Evolutionary conservation across 1,140 invertebrate species (phyloP).

Genomic region (Sycophila sp.): DNA sequence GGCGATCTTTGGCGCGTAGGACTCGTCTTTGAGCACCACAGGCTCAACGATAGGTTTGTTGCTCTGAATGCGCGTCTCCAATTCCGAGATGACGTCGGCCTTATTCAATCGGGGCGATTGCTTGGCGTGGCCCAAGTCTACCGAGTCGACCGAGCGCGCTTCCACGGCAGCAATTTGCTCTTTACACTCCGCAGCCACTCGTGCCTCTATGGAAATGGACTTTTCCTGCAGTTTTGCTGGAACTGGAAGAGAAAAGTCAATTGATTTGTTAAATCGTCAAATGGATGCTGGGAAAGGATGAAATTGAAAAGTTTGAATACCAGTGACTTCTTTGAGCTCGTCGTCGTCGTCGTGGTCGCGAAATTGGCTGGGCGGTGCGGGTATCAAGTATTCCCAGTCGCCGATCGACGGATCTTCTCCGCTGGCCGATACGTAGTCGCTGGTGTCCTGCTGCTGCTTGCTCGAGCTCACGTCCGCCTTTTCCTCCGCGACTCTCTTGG

Average conservation of each 20-base stretch:
- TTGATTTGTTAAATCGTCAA: neutral
- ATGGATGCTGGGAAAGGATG: too few relatives aligned
- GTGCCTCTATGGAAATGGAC: constrained; percentile 9
- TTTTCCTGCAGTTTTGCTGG: neutral
- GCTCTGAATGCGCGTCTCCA: constrained; percentile 52
- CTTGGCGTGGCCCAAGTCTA: constrained; percentile 9
- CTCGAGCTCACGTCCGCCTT: neutral
- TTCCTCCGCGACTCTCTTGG: neutral
- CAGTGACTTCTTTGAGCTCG: constrained; percentile 39
- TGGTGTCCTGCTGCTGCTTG: constrained; percentile 46
- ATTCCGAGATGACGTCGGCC: constrained; percentile 48
- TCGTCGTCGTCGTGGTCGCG: constrained; percentile 63
- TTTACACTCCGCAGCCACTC: constrained; percentile 32
- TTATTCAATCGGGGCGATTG: neutral
- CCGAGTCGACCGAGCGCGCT: neutral
- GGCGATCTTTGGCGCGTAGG: constrained; percentile 48
- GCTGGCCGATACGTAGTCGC: constrained; percentile 57
- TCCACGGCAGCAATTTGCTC: constrained; percentile 43
- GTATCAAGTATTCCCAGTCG: constrained; percentile 74
- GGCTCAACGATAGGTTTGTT: constrained; percentile 11
- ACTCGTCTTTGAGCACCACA: neutral
- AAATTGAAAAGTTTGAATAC: constrained; percentile 44
- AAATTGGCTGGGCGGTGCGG: constrained; percentile 72
- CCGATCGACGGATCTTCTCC: constrained; percentile 55
- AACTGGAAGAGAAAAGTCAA: neutral